Evolutionary conservation across 2,797 vertebrate species (phyloP), one percentile per base, ranked within the genome.

Genomic region (Sphaeramia orbicularis): DNA sequence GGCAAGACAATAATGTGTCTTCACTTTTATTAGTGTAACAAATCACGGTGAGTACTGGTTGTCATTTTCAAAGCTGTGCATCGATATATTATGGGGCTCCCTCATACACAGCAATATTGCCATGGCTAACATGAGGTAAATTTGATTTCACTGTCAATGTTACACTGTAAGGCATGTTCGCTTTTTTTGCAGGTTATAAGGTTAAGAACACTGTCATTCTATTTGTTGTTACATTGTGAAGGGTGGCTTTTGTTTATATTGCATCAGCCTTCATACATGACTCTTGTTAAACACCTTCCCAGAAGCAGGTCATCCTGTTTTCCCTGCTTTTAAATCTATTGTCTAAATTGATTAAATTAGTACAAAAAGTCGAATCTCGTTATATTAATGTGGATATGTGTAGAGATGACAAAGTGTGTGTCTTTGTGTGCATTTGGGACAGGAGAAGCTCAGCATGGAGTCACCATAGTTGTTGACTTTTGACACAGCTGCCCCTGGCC

Each of bases 21-120:
- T 84, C 83, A 67, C 62, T 89, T 90, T 91, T 92, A 92, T 93
- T 90, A 88, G 84, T 85, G 88, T 90, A 86, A 92, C 91, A 91
- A 93, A 93, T 94, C 90, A 91, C 78, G 78, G 88, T 88, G 78
- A 90, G 80, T 83, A 88, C 71, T 81, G 78, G 86, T 87, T 89
- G 89, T 91, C 92, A 85, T 90, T 78, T 77, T 80, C 80, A 81
- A 79, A 84, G 90, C 87, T 86, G 74, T 87, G 83, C 89, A 90
- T 92, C 88, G 87, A 86, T 91, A 89, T 54, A 71, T 86, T 87
- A 78, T 78, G 73, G 77, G 70, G 64, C 71, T 55, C 62, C 56
- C 78, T 86, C 68, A 84, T 76, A 80, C 65, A 75, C 65, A 78
- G 71, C 78, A 75, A 89, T 92, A 91, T 90, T 88, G 89, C 86